phyloP scores from a whole-genome alignment of 1,140 invertebrate species.

The Drosophila lacteicornis region DNA sequence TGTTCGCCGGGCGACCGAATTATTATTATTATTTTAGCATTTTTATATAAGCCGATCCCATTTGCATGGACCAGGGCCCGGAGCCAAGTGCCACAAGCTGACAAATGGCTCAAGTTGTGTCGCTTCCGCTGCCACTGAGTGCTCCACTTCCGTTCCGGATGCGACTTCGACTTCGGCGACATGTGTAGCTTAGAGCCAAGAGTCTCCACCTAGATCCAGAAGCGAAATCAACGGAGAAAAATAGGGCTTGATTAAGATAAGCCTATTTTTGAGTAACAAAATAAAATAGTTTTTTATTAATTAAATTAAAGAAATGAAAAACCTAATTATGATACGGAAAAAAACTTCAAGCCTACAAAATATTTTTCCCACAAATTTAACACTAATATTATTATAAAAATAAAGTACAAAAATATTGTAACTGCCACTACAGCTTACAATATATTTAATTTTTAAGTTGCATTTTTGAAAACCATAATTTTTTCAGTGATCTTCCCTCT shows the following conservation, averaged over 20 bases:
- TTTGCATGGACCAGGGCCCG: constrained; percentile 57
- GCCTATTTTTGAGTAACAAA: too few species aligned
- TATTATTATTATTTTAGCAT: constrained; percentile 75
- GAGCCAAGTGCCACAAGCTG: constrained; percentile 42
- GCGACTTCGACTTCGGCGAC: constrained; percentile 46
- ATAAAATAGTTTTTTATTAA: too few species aligned
- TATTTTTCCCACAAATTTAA: too few species aligned
- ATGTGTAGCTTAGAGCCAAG: constrained; percentile 34
- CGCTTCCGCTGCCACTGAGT: constrained; percentile 62
- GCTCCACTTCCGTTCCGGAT: constrained; percentile 60
- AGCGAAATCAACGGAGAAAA: constrained; percentile 29
- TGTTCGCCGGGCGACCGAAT: constrained; percentile 39
- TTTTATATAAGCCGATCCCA: constrained; percentile 49
- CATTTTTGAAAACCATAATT: background rate
- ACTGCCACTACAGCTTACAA: too few species aligned
- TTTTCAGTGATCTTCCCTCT: background rate
- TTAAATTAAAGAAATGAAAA: too few species aligned
- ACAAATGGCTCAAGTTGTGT: constrained; percentile 67
- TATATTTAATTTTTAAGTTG: background rate
- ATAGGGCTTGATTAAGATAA: background rate
- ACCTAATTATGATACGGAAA: too few species aligned
- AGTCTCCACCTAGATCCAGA: constrained; percentile 34
- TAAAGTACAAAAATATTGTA: too few species aligned
- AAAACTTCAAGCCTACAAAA: too few species aligned
- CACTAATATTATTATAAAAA: too few species aligned